Evolutionary conservation across 2,888 invertebrate genomes (phyloP), one percentile per base, ranked within the genome.

Genomic region (Metallyticus violacea): DNA sequence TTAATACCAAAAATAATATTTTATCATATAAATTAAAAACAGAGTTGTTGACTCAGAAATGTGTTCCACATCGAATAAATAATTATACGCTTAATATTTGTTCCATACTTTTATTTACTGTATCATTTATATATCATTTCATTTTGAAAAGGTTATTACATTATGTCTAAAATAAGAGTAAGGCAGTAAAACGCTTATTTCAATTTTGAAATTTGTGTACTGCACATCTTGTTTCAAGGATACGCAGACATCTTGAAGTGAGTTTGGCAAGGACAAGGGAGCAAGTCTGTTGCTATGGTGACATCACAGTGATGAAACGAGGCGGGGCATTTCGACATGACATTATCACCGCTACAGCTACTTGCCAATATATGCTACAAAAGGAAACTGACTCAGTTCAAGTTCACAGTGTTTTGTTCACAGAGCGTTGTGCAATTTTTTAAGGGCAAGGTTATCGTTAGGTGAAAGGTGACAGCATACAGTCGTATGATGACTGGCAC

Each of bases 201-300:
- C 15, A 1, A 1, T 15, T 15, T 62, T 6, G 3, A 62, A 25
- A 26, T 29, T 0, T 85, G 62, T 25, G 82, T 40, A 29, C 28
- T 62, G 25, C 82, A 26, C 87, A 89, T 89, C 27, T 80, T 79
- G 27, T 85, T n/a, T 62, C 81, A 89, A 89, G 77, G 89, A 89
- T 29, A 76, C 85, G 15, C 81, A 84, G 7, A 88, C 89, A n/a
- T n/a, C n/a, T n/a, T n/a, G n/a, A n/a, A n/a, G n/a, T n/a, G n/a
- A n/a, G n/a, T n/a, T n/a, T n/a, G n/a, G n/a, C n/a, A n/a, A n/a
- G n/a, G n/a, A n/a, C n/a, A 26, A 82, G 83, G 77, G 15, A 40
- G 40, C 1, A 15, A 15, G 40, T 62, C 40, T 62, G 40, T 62
- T 62, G 40, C 40, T 62, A 62, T 62, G 40, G 40, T 62, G 40